These are phyloP conservation scores for Leucopsar rothschildi DNA, from an alignment of 2,113 vertebrate genomes.

Conservation along the genomic window DNA sequence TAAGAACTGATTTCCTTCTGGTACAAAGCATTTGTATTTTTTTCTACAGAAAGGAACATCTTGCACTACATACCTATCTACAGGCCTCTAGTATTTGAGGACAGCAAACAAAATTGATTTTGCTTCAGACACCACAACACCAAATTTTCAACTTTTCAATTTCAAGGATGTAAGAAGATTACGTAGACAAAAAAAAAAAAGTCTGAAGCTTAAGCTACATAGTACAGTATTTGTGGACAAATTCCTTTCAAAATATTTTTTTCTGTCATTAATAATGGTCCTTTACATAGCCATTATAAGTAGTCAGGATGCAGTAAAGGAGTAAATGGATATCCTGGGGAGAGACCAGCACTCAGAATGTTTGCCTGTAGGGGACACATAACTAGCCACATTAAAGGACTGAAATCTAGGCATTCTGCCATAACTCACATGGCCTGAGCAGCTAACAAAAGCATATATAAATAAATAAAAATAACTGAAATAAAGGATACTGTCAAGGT, in stretches of 20 bases:
- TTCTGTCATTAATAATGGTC: neutral
- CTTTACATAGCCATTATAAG: neutral
- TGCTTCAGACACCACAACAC: neutral
- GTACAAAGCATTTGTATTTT: neutral
- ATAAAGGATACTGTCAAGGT: conserved; percentile 12
- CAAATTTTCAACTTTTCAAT: neutral
- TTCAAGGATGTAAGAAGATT: neutral
- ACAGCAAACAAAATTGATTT: neutral
- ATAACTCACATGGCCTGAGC: neutral
- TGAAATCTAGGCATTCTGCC: conserved; percentile 37
- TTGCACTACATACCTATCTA: neutral
- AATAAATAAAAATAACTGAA: neutral
- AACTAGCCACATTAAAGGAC: neutral
- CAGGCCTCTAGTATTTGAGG: neutral
- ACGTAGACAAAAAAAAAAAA: neutral
- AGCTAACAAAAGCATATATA: neutral
- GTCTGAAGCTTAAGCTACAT: neutral
- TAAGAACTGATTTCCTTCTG: neutral
- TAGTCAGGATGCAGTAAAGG: neutral
- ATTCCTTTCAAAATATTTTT: neutral
- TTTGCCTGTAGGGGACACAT: neutral
- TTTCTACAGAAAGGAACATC: neutral
- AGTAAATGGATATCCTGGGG: conserved; percentile 5
- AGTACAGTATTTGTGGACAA: neutral
- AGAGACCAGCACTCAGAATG: neutral